Percentiles rank a stretch among this genome's conserved stretches.
These are phyloP conservation scores for Ascidia mentula DNA, from an alignment of 23 tunicate species.

Conservation along the genomic window DNA sequence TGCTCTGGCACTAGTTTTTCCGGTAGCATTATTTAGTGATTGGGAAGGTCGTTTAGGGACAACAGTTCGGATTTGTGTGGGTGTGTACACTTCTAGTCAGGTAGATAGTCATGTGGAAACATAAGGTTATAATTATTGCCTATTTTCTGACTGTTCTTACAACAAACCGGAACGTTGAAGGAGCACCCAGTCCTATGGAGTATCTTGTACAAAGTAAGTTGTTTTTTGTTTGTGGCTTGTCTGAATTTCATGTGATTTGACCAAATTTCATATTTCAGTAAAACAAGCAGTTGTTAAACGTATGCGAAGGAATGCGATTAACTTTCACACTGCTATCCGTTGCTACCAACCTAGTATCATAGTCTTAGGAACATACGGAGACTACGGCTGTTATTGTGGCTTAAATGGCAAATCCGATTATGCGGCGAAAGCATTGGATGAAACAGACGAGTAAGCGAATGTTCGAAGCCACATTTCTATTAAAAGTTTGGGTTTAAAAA, in stretches of 20 bases:
- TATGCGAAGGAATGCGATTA: conserved; percentile 23
- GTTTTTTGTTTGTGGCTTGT: neutral
- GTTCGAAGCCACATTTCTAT: too few species aligned
- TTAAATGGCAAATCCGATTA: conserved; percentile 14
- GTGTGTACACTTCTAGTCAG: neutral
- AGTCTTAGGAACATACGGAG: conserved; percentile 46
- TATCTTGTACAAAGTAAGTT: neutral
- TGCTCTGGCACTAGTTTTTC: too few species aligned
- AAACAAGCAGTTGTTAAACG: neutral
- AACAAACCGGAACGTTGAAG: conserved; percentile 6
- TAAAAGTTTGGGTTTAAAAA: too few species aligned
- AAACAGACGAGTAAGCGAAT: conserved; percentile 41
- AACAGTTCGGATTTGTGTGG: too few species aligned
- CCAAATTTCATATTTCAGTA: neutral
- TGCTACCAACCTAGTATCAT: conserved; percentile 41
- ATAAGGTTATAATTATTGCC: neutral
- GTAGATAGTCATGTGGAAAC: neutral
- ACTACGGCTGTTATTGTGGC: conserved; percentile 61
- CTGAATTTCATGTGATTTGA: neutral
- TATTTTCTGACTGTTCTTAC: conserved; percentile 1
- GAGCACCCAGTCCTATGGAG: neutral
- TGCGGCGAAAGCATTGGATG: conserved; percentile 37
- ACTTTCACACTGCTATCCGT: conserved; percentile 33
- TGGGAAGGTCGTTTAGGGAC: too few species aligned
- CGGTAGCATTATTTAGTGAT: too few species aligned